phyloP scores from a whole-genome alignment of 2,888 invertebrate species.

The Orthosia gracilis region DNA sequence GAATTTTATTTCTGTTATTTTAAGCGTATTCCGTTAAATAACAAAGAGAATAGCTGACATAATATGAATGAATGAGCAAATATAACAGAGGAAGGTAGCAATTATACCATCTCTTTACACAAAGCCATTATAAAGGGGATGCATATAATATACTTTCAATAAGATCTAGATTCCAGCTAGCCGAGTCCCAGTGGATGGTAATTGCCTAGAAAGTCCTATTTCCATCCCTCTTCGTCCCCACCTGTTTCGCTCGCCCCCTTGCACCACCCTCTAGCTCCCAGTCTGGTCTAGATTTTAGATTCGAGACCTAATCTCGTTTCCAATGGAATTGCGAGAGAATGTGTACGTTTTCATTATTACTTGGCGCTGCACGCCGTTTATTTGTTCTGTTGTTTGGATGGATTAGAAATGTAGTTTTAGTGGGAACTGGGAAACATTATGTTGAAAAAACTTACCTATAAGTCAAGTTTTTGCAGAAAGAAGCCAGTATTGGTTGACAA shows the following conservation, averaged over 20 bases:
- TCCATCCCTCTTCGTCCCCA: conserved; percentile 66
- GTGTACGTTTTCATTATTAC: conserved; percentile 62
- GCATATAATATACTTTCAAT: conserved; percentile 70
- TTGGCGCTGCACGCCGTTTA: conserved; percentile 22
- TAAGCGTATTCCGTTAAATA: background rate
- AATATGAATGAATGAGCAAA: conserved; percentile 16
- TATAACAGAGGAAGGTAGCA: conserved; percentile 36
- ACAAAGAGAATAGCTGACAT: background rate
- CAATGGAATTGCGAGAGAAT: conserved; percentile 68
- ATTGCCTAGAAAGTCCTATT: conserved; percentile 87
- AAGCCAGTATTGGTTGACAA: background rate
- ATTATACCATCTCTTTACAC: conserved; percentile 50
- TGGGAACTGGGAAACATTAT: background rate
- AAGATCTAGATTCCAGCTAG: conserved; percentile 71
- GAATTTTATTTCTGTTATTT: conserved; percentile 1
- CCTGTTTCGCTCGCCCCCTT: conserved; percentile 65
- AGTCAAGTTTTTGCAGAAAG: background rate
- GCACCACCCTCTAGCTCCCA: conserved; percentile 61
- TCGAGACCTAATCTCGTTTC: conserved; percentile 80
- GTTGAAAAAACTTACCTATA: background rate
- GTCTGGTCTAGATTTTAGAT: conserved; percentile 80
- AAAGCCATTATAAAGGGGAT: conserved; percentile 53
- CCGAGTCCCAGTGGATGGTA: conserved; percentile 79
- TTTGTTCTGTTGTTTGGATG: conserved; percentile 23
- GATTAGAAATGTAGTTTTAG: conserved; percentile 18